These are phyloP conservation scores for Premnoplex brunnescens DNA, from an alignment of 2,797 vertebrate species.

Conservation along the genomic window DNA sequence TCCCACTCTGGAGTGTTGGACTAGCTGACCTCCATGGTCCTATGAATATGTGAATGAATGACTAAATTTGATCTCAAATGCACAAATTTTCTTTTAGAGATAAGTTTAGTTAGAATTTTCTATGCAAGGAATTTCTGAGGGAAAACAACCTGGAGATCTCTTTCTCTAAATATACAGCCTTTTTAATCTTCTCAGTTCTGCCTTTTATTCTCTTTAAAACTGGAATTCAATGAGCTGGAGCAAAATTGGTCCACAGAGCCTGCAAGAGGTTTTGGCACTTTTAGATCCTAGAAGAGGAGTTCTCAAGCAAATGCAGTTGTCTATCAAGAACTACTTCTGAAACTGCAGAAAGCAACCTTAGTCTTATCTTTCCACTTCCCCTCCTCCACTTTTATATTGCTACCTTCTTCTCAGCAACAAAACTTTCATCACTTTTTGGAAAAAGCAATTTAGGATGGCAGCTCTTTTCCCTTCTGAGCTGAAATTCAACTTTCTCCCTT, in stretches of 20 bases:
- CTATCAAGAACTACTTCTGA: not conserved
- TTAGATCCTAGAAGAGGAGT: not conserved
- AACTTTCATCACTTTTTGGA: not conserved
- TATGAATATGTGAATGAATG: not conserved
- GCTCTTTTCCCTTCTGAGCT: not conserved
- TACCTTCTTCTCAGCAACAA: not conserved
- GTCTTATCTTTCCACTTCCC: not conserved
- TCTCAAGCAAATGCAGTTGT: not conserved
- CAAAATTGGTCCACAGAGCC: not conserved
- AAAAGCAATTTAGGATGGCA: not conserved
- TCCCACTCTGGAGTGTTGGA: not conserved
- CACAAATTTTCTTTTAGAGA: not conserved
- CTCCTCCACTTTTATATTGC: not conserved
- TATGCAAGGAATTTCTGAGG: not conserved
- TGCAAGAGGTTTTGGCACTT: not conserved
- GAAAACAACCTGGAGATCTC: not conserved
- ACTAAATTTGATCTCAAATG: not conserved
- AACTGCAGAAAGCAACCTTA: not conserved
- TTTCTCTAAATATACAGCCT: not conserved
- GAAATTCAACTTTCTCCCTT: not conserved
- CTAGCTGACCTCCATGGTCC: not conserved
- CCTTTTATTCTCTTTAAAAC: not conserved
- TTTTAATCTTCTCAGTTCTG: not conserved
- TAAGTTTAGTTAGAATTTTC: not conserved
- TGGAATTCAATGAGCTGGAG: not conserved